A percentile compares a stretch with the other conserved stretches of the same genome.
Conservation (phyloP, 2,888 invertebrate species). For the Diarsia dahlii region DNA sequence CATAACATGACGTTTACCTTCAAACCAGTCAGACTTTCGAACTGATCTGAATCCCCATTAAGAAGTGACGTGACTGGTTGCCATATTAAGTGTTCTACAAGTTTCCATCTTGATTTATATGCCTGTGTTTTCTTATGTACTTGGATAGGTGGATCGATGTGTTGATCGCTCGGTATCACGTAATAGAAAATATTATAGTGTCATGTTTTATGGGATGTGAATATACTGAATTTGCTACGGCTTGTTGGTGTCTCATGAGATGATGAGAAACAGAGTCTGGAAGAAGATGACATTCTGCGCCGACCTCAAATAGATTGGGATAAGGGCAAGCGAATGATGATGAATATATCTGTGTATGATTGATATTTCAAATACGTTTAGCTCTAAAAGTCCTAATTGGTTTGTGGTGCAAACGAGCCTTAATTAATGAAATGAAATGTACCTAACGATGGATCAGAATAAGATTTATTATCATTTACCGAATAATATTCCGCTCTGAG, state of each 20-base stretch:
- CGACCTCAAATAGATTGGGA: too few species aligned
- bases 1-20: slow-evolving; percentile 35
- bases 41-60: slow-evolving; percentile 52
- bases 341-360: background rate
- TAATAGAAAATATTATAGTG: slow-evolving; percentile 60
- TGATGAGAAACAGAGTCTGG: too few species aligned
- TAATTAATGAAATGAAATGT: background rate
- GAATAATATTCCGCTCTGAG: background rate
- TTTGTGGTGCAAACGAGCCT: background rate
- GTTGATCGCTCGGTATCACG: slow-evolving; percentile 54
- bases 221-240: too few species aligned
- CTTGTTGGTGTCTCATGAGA: too few species aligned
- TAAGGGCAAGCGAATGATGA: too few species aligned
- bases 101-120: slow-evolving; percentile 74
- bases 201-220: slow-evolving; percentile 35
- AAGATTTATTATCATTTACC: background rate
- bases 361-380: background rate
- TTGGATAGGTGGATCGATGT: slow-evolving; percentile 28
- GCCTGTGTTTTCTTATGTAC: slow-evolving; percentile 61
- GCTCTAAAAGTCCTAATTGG: background rate
- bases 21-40: slow-evolving; percentile 53
- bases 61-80: slow-evolving; percentile 66
- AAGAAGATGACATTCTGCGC: too few species aligned
- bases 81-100: slow-evolving; percentile 71
- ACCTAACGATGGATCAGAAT: background rate